A percentile compares a stretch with the other conserved stretches of the same genome.
phyloP scores from a whole-genome alignment of 2,113 vertebrate genomes.

The Probosciger aterrimus region DNA sequence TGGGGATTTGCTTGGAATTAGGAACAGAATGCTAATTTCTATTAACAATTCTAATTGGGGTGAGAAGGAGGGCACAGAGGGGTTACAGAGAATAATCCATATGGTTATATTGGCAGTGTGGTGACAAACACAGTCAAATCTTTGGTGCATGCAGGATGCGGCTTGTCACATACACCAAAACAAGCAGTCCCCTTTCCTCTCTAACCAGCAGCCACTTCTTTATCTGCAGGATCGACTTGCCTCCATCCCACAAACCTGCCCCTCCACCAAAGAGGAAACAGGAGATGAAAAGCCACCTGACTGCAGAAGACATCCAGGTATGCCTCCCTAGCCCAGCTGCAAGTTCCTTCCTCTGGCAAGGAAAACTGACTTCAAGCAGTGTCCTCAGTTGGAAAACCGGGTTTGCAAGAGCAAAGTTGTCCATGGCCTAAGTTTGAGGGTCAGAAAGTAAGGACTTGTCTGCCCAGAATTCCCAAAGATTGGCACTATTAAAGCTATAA shows the following conservation, averaged over 20 bases:
- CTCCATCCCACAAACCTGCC: constrained; percentile 83
- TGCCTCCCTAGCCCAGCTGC: not conserved
- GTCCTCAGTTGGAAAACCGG: fast-evolving
- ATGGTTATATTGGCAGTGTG: not conserved
- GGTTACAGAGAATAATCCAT: not conserved
- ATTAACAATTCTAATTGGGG: not conserved
- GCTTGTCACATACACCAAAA: not conserved
- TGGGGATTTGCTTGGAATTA: not conserved
- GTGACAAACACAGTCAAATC: not conserved
- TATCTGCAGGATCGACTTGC: constrained; percentile 81
- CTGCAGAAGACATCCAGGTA: constrained; percentile 90
- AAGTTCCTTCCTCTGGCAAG: not conserved
- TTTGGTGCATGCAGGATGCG: not conserved
- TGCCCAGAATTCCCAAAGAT: not conserved
- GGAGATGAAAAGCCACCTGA: constrained; percentile 83
- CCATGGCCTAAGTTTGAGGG: not conserved
- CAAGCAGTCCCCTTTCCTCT: not conserved
- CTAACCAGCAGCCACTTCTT: constrained; percentile 20
- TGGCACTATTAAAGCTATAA: not conserved
- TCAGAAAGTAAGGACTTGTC: not conserved
- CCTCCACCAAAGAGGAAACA: constrained; percentile 83
- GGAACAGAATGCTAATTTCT: not conserved
- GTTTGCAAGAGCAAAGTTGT: not conserved
- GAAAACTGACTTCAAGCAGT: not conserved
- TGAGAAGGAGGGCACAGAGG: not conserved